Conservation (phyloP, 2,113 vertebrate genomes). For the Mobula birostris region DNA sequence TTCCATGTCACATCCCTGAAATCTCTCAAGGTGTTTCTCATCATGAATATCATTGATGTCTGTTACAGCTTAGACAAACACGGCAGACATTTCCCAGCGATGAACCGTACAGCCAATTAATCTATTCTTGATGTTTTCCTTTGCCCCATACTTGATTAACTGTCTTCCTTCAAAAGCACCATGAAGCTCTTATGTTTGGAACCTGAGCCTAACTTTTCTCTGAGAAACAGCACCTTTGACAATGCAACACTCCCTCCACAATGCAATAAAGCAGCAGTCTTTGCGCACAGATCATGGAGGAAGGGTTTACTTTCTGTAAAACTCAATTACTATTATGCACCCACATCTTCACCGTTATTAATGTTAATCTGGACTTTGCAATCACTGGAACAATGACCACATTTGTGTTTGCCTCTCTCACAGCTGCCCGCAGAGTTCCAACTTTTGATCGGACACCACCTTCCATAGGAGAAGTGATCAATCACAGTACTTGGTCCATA, state of each 20-base stretch:
- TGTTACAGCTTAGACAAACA: not conserved
- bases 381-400: too few species aligned
- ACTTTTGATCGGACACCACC: too few species aligned
- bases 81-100: not conserved
- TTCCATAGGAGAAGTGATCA: too few species aligned
- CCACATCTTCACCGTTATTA: not conserved
- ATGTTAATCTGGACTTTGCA: too few species aligned
- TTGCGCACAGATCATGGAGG: too few species aligned
- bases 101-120: not conserved
- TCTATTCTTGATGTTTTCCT: not conserved
- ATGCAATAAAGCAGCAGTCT: too few species aligned
- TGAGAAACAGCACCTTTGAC: not conserved
- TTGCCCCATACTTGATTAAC: not conserved
- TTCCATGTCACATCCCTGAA: not conserved
- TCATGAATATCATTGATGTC: not conserved
- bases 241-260: not conserved
- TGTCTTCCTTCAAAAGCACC: not conserved
- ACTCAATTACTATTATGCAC: not conserved
- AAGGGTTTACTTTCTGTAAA: not conserved
- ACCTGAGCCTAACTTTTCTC: not conserved
- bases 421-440: too few species aligned
- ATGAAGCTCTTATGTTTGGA: not conserved
- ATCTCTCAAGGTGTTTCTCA: not conserved
- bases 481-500: too few species aligned
- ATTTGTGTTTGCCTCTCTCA: too few species aligned